A percentile compares a stretch with the other conserved stretches of the same genome.
These are phyloP conservation scores for Sarcophaga caerulescens DNA, from an alignment of 2,888 invertebrate genomes.

Conservation along the genomic window DNA sequence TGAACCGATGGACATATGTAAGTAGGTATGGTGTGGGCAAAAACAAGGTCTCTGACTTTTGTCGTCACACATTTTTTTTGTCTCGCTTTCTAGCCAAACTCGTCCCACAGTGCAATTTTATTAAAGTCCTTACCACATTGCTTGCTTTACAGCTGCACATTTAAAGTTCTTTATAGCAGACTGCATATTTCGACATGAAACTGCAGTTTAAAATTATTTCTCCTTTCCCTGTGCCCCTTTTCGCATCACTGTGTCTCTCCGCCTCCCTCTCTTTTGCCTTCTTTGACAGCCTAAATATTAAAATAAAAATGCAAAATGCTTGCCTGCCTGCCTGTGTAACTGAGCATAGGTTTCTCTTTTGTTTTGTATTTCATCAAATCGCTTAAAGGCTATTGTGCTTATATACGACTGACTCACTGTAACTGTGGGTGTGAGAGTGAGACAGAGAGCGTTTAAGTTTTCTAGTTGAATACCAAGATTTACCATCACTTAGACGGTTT, in stretches of 20 bases:
- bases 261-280: background rate
- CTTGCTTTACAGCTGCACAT: constrained; percentile 27
- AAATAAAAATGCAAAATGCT: background rate
- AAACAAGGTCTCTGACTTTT: no score
- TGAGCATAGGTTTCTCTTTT: constrained; percentile 8
- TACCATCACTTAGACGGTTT: constrained; percentile 12
- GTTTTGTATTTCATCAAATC: constrained; percentile 21
- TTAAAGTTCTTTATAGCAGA: constrained; percentile 43
- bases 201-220: constrained; percentile 6
- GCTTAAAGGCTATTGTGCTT: constrained; percentile 43
- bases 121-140: background rate
- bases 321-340: background rate
- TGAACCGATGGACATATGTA: no score
- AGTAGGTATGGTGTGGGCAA: no score
- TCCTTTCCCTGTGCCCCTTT: no score
- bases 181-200: background rate
- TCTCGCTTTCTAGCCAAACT: background rate
- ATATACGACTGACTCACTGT: background rate
- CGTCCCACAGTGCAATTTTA: background rate
- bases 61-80: background rate
- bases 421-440: background rate
- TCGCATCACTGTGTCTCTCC: background rate
- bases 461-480: constrained; percentile 25
- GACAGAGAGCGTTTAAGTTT: background rate
- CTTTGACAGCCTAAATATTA: background rate